These are phyloP conservation scores for Platysternon megacephalum DNA, from an alignment of 2,113 vertebrate species.

Conservation along the genomic window DNA sequence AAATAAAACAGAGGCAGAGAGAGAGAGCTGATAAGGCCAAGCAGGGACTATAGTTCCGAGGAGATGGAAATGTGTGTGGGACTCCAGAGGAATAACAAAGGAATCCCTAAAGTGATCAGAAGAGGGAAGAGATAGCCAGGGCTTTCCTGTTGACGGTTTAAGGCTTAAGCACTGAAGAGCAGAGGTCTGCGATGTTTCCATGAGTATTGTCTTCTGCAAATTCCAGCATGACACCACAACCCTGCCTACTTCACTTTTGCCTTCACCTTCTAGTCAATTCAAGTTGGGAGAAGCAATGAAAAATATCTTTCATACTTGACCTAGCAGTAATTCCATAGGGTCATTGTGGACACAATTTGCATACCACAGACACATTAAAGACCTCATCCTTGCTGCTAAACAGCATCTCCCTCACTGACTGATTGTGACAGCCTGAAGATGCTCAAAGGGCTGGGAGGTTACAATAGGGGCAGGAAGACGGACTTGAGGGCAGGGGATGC, in stretches of 20 bases:
- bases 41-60: neutral
- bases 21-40: neutral
- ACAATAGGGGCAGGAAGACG: neutral
- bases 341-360: neutral
- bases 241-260: neutral
- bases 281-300: neutral
- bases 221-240: neutral
- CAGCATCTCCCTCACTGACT: fast-evolving
- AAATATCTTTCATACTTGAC: neutral
- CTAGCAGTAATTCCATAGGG: neutral
- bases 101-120: neutral
- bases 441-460: fast-evolving
- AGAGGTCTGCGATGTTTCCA: constrained; percentile 54
- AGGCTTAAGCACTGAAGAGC: constrained; percentile 63
- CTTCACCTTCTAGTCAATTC: neutral
- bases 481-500: neutral
- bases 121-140: constrained; percentile 7
- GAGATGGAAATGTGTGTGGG: neutral
- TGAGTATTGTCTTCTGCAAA: neutral
- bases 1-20: neutral
- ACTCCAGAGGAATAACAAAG: neutral
- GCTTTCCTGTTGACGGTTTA: constrained; percentile 39
- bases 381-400: neutral
- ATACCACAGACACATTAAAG: neutral
- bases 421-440: neutral